A percentile compares a stretch with the other conserved stretches of the same genome.
Evolutionary conservation across 2,888 invertebrate genomes (phyloP).

Genomic region (Acanthosepion lycidas): DNA sequence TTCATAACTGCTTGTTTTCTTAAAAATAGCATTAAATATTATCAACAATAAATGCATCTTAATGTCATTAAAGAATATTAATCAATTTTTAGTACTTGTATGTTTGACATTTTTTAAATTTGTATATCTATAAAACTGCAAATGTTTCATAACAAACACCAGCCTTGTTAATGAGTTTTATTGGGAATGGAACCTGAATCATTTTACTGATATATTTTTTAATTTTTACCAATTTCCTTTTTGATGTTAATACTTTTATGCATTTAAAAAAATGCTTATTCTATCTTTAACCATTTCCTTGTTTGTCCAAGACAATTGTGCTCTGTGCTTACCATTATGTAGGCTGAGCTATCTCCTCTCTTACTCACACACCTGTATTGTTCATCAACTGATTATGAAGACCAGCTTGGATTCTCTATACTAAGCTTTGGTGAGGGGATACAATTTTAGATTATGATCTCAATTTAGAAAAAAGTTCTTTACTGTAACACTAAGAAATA

Average conservation of each 20-base stretch:
- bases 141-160: no score
- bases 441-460: not conserved
- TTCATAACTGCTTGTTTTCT: no score
- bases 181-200: not conserved
- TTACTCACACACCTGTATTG: no score
- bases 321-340: not conserved
- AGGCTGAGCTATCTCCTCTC: not conserved
- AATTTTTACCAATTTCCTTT: not conserved
- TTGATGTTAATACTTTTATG: not conserved
- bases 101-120: no score
- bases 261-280: not conserved
- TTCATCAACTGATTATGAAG: not conserved
- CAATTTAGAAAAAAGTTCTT: not conserved
- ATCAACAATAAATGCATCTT: no score
- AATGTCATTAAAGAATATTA: no score
- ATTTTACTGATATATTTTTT: not conserved
- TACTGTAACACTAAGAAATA: not conserved
- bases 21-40: no score
- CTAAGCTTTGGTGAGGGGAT: not conserved
- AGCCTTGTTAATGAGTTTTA: not conserved
- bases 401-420: not conserved
- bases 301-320: slow-evolving; percentile 6
- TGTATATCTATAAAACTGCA: no score
- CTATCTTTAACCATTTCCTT: slow-evolving; percentile 20
- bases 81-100: no score